Evolutionary conservation across 30 jellyfish, hydroid and myxozoan genomes (phyloP).

Genomic region (Mastigias papua): DNA sequence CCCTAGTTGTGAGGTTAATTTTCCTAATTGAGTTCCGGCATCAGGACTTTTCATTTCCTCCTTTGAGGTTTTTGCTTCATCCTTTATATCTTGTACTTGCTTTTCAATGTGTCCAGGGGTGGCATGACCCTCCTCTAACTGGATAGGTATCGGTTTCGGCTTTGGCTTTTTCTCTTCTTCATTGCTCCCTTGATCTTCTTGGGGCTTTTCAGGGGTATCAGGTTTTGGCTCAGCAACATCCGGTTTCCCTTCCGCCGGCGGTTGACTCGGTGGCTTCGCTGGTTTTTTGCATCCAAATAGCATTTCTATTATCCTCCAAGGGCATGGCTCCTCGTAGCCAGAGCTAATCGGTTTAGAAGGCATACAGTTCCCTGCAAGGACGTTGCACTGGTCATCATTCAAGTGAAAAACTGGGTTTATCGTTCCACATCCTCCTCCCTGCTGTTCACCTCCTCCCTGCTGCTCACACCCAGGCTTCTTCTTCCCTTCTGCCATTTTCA

Average conservation of each 20-base stretch:
- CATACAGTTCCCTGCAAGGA: slow-evolving; percentile 67
- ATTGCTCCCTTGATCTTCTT: slow-evolving; percentile 29
- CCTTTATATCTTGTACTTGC: slow-evolving; percentile 50
- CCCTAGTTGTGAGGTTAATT: slow-evolving; percentile 32
- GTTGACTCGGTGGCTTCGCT: slow-evolving; percentile 21
- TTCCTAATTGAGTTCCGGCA: neutral
- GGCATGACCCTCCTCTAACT: slow-evolving; percentile 52
- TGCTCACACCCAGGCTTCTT: slow-evolving; percentile 80
- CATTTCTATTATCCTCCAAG: slow-evolving; percentile 79
- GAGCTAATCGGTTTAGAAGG: slow-evolving; percentile 64
- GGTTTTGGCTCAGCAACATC: slow-evolving; percentile 51
- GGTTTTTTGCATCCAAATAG: slow-evolving; percentile 83
- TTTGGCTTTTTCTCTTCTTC: slow-evolving; percentile 57
- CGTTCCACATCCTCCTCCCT: slow-evolving; percentile 51
- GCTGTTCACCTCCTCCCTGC: slow-evolving; percentile 75
- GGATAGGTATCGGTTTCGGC: slow-evolving; percentile 63
- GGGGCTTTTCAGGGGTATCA: slow-evolving; percentile 56
- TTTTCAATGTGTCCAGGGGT: slow-evolving; percentile 46
- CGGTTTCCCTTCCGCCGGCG: slow-evolving; percentile 35
- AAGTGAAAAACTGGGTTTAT: slow-evolving; percentile 63
- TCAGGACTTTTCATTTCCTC: slow-evolving; percentile 35
- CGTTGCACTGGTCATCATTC: slow-evolving; percentile 58
- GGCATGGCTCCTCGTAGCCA: slow-evolving; percentile 87
- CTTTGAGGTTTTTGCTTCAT: slow-evolving; percentile 15
- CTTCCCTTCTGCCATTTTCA: slow-evolving; percentile 43